These are phyloP conservation scores for Triplophysa tibetana DNA, from an alignment of 2,113 vertebrate genomes.

Conservation along the genomic window DNA sequence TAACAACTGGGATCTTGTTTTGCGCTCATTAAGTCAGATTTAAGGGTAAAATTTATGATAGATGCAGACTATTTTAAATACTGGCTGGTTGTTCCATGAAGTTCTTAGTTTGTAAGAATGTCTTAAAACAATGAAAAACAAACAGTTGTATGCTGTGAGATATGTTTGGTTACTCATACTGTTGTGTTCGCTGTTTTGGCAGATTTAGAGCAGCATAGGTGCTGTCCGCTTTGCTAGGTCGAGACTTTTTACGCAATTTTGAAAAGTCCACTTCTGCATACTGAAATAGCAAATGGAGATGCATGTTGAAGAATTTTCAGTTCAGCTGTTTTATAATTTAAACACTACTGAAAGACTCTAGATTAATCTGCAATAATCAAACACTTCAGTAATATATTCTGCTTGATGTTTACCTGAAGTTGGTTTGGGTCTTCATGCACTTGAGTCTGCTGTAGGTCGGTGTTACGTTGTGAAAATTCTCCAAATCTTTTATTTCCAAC, in stretches of 20 bases:
- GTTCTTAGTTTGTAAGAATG: too few species aligned
- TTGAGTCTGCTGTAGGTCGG: neutral
- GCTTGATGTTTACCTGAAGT: neutral
- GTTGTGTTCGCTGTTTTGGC: neutral
- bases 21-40: too few species aligned
- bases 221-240: neutral
- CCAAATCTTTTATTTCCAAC: neutral
- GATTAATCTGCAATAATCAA: neutral
- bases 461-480: neutral
- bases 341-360: neutral
- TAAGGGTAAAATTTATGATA: too few species aligned
- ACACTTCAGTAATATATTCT: neutral
- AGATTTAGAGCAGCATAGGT: slow-evolving; percentile 9
- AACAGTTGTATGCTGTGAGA: neutral
- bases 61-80: too few species aligned
- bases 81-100: too few species aligned
- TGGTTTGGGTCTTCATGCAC: neutral
- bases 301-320: neutral
- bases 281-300: neutral
- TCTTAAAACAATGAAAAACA: too few species aligned
- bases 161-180: neutral
- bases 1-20: too few species aligned
- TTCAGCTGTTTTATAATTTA: neutral
- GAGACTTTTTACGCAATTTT: neutral
- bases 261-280: neutral